Evolutionary conservation across 2,797 vertebrate genomes (phyloP).

Genomic region (Sparidentex hasta): DNA sequence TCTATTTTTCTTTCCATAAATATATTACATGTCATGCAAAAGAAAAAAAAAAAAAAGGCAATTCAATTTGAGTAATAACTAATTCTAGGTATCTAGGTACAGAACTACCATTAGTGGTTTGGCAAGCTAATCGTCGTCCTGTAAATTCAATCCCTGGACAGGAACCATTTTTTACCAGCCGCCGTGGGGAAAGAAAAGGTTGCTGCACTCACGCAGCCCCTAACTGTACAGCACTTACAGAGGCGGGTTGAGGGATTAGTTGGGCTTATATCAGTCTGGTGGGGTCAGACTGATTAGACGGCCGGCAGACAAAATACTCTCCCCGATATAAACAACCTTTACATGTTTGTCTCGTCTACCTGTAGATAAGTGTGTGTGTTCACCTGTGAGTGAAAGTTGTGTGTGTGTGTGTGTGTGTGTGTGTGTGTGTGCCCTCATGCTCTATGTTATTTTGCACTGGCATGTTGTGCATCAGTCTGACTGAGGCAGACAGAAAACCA

Average conservation of each 20-base stretch:
- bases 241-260: conserved; percentile 67
- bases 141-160: background rate
- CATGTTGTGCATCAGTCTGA: conserved; percentile 26
- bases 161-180: background rate
- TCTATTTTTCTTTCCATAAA: background rate
- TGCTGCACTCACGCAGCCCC: conserved; percentile 2
- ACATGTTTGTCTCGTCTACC: conserved; percentile 25
- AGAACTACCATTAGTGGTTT: background rate
- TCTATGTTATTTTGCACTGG: conserved; percentile 22
- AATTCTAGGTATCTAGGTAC: background rate
- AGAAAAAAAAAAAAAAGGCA: background rate
- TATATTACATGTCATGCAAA: background rate
- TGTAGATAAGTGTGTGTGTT: conserved; percentile 1
- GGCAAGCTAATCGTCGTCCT: background rate
- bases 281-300: conserved; percentile 74
- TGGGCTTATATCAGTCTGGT: conserved; percentile 74
- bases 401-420: background rate
- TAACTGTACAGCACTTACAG: conserved; percentile 54
- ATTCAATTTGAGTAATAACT: background rate
- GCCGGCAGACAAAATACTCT: conserved; percentile 54
- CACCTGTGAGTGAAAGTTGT: conserved; percentile 21
- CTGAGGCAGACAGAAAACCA: conserved; percentile 23
- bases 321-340: conserved; percentile 25
- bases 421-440: too few species aligned
- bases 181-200: background rate